Evolutionary conservation across 1,140 invertebrate species (phyloP).

Genomic region (Colletes latitarsis): DNA sequence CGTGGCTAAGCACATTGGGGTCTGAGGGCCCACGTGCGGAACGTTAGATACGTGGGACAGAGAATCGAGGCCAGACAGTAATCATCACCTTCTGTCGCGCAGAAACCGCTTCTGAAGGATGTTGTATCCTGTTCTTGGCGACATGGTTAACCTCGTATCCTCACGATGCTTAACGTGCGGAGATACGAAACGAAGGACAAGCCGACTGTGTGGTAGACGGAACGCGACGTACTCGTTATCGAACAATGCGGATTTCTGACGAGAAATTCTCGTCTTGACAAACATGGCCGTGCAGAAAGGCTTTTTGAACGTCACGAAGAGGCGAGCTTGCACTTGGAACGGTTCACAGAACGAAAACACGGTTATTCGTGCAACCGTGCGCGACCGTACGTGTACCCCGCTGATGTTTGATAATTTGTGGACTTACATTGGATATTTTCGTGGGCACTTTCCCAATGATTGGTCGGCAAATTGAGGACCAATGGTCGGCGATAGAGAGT

Average conservation of each 20-base stretch:
- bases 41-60: conserved; percentile 19
- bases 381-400: conserved; percentile 62
- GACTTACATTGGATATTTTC: conserved; percentile 90
- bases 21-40: conserved; percentile 37
- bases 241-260: conserved; percentile 33
- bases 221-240: conserved; percentile 18
- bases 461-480: conserved; percentile 86
- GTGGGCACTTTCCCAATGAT: conserved; percentile 85
- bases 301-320: conserved; percentile 39
- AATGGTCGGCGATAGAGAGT: conserved; percentile 84
- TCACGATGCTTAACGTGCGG: neutral
- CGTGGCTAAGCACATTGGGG: conserved; percentile 45
- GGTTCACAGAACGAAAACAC: conserved; percentile 49
- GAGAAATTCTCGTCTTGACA: conserved; percentile 48
- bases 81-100: conserved; percentile 37
- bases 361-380: conserved; percentile 62
- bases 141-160: conserved; percentile 34
- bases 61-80: conserved; percentile 48
- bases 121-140: conserved; percentile 19
- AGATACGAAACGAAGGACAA: neutral
- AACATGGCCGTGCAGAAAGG: conserved; percentile 63
- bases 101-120: conserved; percentile 24
- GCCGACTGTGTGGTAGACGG: neutral
- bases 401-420: conserved; percentile 86
- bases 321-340: conserved; percentile 24